Base-by-base conservation (phyloP, 2,113 vertebrate species). In the Carassius gibelio region DNA sequence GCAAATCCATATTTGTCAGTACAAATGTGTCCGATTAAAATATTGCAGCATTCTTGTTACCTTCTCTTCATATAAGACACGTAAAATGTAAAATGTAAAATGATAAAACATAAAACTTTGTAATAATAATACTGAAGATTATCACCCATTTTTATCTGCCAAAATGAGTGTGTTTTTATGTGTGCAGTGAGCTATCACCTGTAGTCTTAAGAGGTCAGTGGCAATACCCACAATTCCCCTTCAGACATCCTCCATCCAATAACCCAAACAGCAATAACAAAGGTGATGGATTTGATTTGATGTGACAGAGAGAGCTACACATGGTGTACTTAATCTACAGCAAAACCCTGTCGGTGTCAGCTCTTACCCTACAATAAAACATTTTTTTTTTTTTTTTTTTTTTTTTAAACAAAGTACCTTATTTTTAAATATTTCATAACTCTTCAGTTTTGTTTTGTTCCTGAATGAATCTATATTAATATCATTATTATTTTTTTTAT, bases 1-100 rank as follows among this genome's bases (percentile, higher is more conserved):
- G 88, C 84, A 86, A 59, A 85, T 10, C 77, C 34, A 72, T 38
- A 36, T 10, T 75, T 26, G 48, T 66, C 21, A 80, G 14, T 50
- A 66, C 21, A 80, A 81, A 81, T 61, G 10, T 61, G 21, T 52
- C 11, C 1, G 0, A 71, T 55, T 50, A 9, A 23, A 75, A 2
- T 55, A 36, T 15, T 2, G 64, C 6, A 30, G 13, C 11, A 8
- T 68, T 8, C 30, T 1, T 36, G 26, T 34, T 34, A 17, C 30
- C 15, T 26, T 75, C 72, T 26, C 3, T 52, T 52, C 45, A 75
- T 8, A 23, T 50, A 1, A 50, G 3, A 52, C n/a, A 75, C 7
- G 38, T 6, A 50, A 13, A 23, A 45, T 9, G 38, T 6, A 50
- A 13, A 23, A 45, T 9, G 1, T 1, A n/a, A 61, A n/a, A 61